These are phyloP conservation scores for Amyelois transitella DNA, from an alignment of 1,140 invertebrate genomes.

Conservation along the genomic window DNA sequence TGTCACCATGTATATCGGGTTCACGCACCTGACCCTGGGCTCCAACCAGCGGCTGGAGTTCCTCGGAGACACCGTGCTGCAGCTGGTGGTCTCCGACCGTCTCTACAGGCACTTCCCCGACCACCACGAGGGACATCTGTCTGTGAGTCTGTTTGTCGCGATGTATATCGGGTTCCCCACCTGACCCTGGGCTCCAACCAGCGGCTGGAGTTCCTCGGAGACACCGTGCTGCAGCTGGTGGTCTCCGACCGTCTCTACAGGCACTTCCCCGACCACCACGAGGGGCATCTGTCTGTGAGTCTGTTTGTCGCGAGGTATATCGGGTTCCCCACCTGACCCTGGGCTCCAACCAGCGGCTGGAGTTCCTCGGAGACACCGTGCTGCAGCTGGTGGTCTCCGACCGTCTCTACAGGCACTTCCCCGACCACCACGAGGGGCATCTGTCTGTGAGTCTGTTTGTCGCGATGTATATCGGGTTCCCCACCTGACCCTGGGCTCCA, in stretches of 20 bases:
- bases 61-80: constrained; percentile 97
- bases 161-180: constrained; percentile 96
- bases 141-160: constrained; percentile 81
- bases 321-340: constrained; percentile 97
- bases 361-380: constrained; percentile 98
- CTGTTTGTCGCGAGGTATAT: no score
- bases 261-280: constrained; percentile 98
- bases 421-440: constrained; percentile 99
- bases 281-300: constrained; percentile 96
- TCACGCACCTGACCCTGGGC: constrained; percentile 96
- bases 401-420: constrained; percentile 97
- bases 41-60: constrained; percentile 99
- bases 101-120: constrained; percentile 97
- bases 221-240: constrained; percentile 97
- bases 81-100: constrained; percentile 97
- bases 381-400: constrained; percentile 97
- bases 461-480: constrained; percentile 97
- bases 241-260: constrained; percentile 97
- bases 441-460: constrained; percentile 83
- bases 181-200: constrained; percentile 98
- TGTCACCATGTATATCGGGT: constrained; percentile 94
- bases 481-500: constrained; percentile 92
- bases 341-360: constrained; percentile 97
- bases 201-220: constrained; percentile 96
- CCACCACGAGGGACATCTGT: constrained; percentile 99